Base-by-base conservation (phyloP, 2,888 invertebrate genomes). In the Bembecia ichneumoniformis region DNA sequence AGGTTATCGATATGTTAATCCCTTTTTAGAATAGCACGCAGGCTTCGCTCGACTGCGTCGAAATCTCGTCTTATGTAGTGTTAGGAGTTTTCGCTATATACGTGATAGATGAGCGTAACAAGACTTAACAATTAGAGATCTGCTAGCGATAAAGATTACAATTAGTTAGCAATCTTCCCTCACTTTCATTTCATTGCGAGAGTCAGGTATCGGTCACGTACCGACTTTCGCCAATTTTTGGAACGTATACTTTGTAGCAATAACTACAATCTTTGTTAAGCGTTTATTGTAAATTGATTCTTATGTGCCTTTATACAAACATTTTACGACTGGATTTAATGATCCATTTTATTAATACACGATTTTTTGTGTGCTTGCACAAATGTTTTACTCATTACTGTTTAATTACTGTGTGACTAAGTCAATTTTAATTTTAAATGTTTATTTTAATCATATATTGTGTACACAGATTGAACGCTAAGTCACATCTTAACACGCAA, bases 241-340 rank as follows among this genome's bases (percentile, higher is more conserved):
- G 20, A 28, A 28, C 20, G 0, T 28, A 28, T 7, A 28, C 20
- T 28, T 28, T 28, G 28, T 28, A 28, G 28, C 28, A 28, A 28
- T 28, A 28, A 7, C 7, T 28, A 9, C 7, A 9, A 28, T 57
- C n/a, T 3, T 40, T 40, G 3, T 35, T 35, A 49, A 68, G 64
- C 71, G 64, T 75, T 77, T 76, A 77, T 77, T 77, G 74, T 77
- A 79, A 74, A 82, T 77, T 75, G 69, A 82, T 78, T 84, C 73
- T 84, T 82, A 82, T 71, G 86, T 87, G 86, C 86, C 86, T 87
- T 79, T 80, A 66, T 74, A 72, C 45, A 63, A 72, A 73, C 64
- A 67, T 71, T 7, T 28, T 5, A 28, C 72, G 76, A 84, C 78
- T 77, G 82, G 84, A 82, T 82, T 83, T 83, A 74, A 82, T 68